Evolutionary conservation across 2,888 invertebrate genomes (phyloP), one percentile per base, ranked within the genome.

Genomic region (Vesta saturnalis): DNA sequence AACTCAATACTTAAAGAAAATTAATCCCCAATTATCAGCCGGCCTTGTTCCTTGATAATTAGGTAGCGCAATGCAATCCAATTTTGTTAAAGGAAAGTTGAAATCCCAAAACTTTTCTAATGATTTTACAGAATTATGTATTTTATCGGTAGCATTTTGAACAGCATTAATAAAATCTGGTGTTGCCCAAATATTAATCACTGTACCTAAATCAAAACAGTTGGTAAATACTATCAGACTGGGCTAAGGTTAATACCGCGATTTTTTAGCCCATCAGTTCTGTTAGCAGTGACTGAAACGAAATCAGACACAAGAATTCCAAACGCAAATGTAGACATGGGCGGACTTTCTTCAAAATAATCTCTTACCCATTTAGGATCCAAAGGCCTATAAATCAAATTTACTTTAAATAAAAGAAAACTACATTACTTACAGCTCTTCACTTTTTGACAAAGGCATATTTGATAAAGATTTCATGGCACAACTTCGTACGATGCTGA

Each of bases 1-100:
- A 12, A 16, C 18, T 19, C 4, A 2, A 85, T 85, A 94, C 94
- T 90, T 93, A 80, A 93, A 92, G 39, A 93, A 85, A 72, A 94
- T 87, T 1, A 94, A 85, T 1, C 94, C 94, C 93, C 93, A 94
- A 77, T 90, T 91, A 76, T 94, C 93, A 1, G 91, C 89, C 0
- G 93, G 92, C 73, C 90, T 89, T 1, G 90, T 89, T 0, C 91
- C 90, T 70, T 88, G 87, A 72, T 92, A 90, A 70, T 89, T 90
- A 0, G 94, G 94, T 58, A 94, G 83, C 0, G 92, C 92, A 0
- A 94, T 86, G 1, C 94, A 84, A 79, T 94, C 93, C 71, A 94
- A 81, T 78, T 90, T 90, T 0, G 87, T 85, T 46, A 94, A 78
- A 0, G 92, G 91, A 69, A 91, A 85, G 0, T 90, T 86, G n/a